Evolutionary conservation across 2,113 vertebrate species (phyloP), one percentile per base, ranked within the genome.

Genomic region (Onychostruthus taczanowskii): DNA sequence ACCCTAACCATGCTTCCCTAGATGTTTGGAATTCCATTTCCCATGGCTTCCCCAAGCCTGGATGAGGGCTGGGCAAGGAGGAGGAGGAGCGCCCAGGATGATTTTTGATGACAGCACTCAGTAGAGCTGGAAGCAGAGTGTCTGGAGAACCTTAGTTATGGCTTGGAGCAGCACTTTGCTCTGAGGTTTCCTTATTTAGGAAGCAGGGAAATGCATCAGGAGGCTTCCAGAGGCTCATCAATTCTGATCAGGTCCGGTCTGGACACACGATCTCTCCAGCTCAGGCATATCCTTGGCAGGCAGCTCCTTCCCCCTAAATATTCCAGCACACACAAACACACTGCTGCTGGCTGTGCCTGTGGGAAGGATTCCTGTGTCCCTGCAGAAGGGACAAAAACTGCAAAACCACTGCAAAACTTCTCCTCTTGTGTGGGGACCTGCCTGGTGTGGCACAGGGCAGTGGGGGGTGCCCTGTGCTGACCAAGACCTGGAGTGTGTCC

Each of bases 161-260:
- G 73, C 89, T 67, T 7, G 61, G 43, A 93, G 81, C 89, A 55
- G 93, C 20, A 8, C 73, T 90, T 79, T 67, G 47, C 77, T 67
- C 70, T 9, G 80, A 87, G 77, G 35, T 35, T 78, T 69, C 56
- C 66, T 62, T 84, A 43, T 53, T 91, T 78, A 55, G 84, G 91
- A 84, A 33, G 3, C 56, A 50, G 87, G 64, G 73, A 86, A 69
- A 89, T 12, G 52, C 56, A 70, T 39, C 35, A 7, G 68, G 37
- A 77, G 55, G 14, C 58, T 91, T 91, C 9, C 87, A 70, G 81
- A 39, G 73, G 14, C 59, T 96, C 93, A 89, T 91, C 89, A 95
- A 81, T 94, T 96, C 95, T 0, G 3, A 19, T 95, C 93, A 96
- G 91, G 95, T 95, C 85, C 13, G 4, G 87, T 81, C 84, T 94